Percentiles rank a stretch among this genome's conserved stretches.
Evolutionary conservation across 2,113 vertebrate genomes (phyloP).

Genomic region (Limnothrissa miodon): DNA sequence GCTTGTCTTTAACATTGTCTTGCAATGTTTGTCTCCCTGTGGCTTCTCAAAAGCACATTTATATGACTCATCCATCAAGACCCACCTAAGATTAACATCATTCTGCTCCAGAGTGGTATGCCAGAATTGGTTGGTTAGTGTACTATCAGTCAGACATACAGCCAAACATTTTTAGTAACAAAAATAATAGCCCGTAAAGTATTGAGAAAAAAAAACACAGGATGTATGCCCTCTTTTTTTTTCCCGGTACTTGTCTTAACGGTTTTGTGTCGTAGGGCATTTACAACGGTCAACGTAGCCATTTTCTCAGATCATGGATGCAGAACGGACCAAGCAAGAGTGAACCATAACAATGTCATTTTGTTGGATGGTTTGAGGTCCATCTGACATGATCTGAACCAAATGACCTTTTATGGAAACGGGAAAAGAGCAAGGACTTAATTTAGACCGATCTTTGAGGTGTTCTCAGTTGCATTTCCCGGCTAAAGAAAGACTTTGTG

Average conservation of each 20-base stretch:
- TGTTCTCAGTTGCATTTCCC: slow-evolving; percentile 33
- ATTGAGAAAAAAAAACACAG: not conserved
- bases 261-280: not conserved
- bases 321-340: not conserved
- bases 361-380: not conserved
- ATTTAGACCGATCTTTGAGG: slow-evolving; percentile 32
- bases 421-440: slow-evolving; percentile 34
- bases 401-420: slow-evolving; percentile 22
- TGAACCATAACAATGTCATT: not conserved
- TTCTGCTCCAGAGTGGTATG: not conserved
- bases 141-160: not conserved
- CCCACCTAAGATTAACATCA: not conserved
- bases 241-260: not conserved
- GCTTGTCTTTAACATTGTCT: slow-evolving; percentile 26
- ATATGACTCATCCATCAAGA: slow-evolving; percentile 14
- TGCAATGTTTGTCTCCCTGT: slow-evolving; percentile 3
- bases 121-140: not conserved
- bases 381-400: slow-evolving; percentile 13
- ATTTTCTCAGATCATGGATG: not conserved
- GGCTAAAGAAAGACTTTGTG: slow-evolving; percentile 32
- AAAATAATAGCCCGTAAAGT: not conserved
- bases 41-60: not conserved
- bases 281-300: not conserved
- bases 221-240: not conserved
- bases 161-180: not conserved